Conservation (phyloP, 2,113 vertebrate species). For the Clarias gariepinus region DNA sequence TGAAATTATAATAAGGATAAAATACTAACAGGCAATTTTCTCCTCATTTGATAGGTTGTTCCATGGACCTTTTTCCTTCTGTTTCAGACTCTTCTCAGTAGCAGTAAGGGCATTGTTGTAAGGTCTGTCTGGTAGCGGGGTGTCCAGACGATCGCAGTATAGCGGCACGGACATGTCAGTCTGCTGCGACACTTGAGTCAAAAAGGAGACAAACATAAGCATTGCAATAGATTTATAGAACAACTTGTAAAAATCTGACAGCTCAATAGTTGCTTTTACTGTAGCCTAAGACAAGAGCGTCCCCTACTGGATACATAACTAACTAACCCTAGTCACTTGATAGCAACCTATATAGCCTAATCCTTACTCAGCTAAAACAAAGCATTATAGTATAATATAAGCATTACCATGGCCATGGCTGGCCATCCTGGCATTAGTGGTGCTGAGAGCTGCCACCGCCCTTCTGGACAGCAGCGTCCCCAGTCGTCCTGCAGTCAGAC, state of each 20-base stretch:
- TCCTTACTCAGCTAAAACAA: neutral
- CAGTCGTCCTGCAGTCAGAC: conserved; percentile 57
- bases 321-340: neutral
- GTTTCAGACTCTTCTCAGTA: conserved; percentile 75
- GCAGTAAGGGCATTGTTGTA: conserved; percentile 66
- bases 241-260: neutral
- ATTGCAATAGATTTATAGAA: neutral
- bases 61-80: conserved; percentile 86
- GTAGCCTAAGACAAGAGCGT: neutral
- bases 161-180: conserved; percentile 70
- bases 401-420: conserved; percentile 61
- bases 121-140: conserved; percentile 75
- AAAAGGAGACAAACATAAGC: neutral
- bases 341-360: neutral
- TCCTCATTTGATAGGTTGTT: conserved; percentile 76
- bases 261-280: neutral
- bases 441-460: conserved; percentile 41
- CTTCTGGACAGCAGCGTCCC: conserved; percentile 59
- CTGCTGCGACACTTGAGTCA: conserved; percentile 50
- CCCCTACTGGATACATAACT: neutral
- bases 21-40: conserved; percentile 76
- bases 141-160: conserved; percentile 71
- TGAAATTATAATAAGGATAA: neutral
- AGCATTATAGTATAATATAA: neutral
- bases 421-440: conserved; percentile 58